Evolutionary conservation across 2,113 vertebrate species (phyloP), one percentile per base, ranked within the genome.

Genomic region (Salvelinus namaycush): DNA sequence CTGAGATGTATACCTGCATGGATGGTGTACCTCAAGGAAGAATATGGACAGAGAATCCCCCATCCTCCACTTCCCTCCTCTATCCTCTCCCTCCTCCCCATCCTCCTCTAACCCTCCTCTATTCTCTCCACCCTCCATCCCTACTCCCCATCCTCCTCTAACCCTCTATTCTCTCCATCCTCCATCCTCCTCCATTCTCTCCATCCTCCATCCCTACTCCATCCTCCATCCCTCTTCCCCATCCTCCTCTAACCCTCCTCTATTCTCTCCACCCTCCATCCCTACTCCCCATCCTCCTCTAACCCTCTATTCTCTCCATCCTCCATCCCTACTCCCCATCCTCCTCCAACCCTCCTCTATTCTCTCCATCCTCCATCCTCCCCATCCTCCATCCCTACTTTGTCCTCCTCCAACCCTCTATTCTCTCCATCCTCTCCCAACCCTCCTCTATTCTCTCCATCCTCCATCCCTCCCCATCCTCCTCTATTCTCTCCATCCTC

Each of bases 231-330:
- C 4, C 65, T 34, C 73, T 18, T 73, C 68, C 20, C 59, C 73
- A 51, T 11, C 49, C 13, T 14, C 4, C 49, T 14, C 83, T 73
- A 80, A 80, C 77, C 78, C 11, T 7, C 78, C 81, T 83, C 74
- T 69, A 29, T 22, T 62, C 39, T 70, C 27, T 60, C 31, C 26
- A 24, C 59, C 70, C 14, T 18, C 31, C 49, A 11, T 48, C 73
- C 44, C 73, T 64, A 27, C 78, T 54, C 79, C 64, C 29, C 31
- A 12, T 68, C 39, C 62, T 29, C 6, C 60, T 24, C 60, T 5
- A 34, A 7, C n/a, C 60, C 8, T 8, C 34, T 8, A 39, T 39
- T 5, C 34, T 34, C 34, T 20, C n/a, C 4, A 7, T 64, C 4
- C 4, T 7, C 16, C 60, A 62, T 22, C 4, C 4, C 60, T 12